phyloP scores from a whole-genome alignment of 2,113 vertebrate genomes.

The Rhinolophus sinicus region DNA sequence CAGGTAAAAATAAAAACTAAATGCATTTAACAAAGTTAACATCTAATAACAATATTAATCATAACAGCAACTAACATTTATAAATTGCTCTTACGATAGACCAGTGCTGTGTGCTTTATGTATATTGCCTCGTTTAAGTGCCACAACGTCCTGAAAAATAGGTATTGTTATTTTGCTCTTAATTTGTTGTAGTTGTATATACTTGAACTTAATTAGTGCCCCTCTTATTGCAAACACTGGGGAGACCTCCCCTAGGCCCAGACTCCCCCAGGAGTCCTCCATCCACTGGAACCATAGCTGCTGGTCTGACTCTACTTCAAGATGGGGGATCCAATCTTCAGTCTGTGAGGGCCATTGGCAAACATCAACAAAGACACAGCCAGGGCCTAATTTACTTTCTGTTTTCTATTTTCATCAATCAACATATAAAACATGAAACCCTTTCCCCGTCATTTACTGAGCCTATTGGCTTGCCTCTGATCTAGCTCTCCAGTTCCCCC shows the following conservation, averaged over 20 bases:
- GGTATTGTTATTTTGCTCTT: not conserved
- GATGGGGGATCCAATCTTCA: not conserved
- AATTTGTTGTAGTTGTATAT: not conserved
- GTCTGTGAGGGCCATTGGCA: not conserved
- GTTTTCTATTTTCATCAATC: conserved; percentile 30
- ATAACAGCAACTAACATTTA: not conserved
- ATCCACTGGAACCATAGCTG: not conserved
- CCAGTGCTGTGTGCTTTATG: not conserved
- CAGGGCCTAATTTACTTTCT: not conserved
- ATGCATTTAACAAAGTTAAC: not conserved
- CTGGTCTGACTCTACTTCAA: not conserved
- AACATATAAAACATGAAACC: not conserved
- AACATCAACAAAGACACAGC: not conserved
- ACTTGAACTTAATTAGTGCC: not conserved
- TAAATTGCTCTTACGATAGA: not conserved
- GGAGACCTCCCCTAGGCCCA: not conserved
- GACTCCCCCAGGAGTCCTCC: not conserved
- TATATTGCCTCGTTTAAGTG: not conserved
- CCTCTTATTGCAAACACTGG: not conserved
- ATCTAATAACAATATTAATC: not conserved
- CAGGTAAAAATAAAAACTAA: not conserved
- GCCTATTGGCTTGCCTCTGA: not conserved
- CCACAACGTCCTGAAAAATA: not conserved
- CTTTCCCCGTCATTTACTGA: not conserved
- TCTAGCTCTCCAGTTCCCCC: not conserved